Evolutionary conservation across 1,140 invertebrate genomes (phyloP), one percentile per base, ranked within the genome.

Genomic region (Hyposmocoma kahamanoa): DNA sequence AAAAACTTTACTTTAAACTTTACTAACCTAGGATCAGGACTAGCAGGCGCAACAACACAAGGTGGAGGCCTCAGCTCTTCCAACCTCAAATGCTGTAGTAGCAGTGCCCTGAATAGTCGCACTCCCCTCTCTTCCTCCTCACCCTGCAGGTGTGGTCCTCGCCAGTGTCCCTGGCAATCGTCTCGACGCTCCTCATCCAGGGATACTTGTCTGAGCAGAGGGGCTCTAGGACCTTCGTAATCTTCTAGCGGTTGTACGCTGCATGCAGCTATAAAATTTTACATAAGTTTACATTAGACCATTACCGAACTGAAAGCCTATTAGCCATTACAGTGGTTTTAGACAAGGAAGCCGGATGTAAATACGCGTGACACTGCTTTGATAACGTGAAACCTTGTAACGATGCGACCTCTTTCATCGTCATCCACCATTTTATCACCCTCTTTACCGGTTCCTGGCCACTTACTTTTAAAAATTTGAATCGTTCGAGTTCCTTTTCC

Each of bases 131-230:
- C 79, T 30, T 81, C 77, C 34, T 85, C 82, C 11, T 80, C 79
- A 0, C 79, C 79, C 34, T 72, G 67, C 0, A 83, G 52, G 18
- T 78, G 67, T 0, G 72, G 62, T 0, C 79, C 77, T 43, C 69
- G 59, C 81, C 81, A 85, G 50, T 84, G 81, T 0, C 81, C 81
- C 34, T 70, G 79, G 42, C 81, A 84, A 46, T 83, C 79, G 48
- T 84, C 81, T 3, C 70, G 64, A 6, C 81, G 56, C 22, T 85
- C 81, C 32, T 85, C 81, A 48, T 85, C 81, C 22, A 85, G 50
- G 2, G 81, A 85, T 0, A 85, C 76, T 51, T 84, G 81, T 0
- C 82, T 67, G 0, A 67, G 63, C 0, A 85, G 56, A 0, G 82
- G 82, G 8, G 78, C 79, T 45, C 82, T 51, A 1, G 79, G 82